Percentiles rank a stretch among this genome's conserved stretches.
Conservation (phyloP, 2,888 invertebrate genomes). For the Agrilus biguttatus region DNA sequence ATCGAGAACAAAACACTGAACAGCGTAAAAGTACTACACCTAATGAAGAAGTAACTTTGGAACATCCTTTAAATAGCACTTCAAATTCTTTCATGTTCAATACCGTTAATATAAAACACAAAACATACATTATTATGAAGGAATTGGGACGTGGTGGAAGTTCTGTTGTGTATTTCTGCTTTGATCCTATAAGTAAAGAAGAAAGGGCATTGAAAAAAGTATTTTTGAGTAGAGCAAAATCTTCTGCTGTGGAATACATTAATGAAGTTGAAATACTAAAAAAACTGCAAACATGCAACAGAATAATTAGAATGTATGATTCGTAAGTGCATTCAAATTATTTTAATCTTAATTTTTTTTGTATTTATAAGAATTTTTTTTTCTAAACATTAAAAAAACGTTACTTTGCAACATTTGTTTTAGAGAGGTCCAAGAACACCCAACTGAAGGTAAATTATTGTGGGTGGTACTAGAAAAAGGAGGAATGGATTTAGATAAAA, state of each 20-base stretch:
- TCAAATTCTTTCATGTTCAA: slow-evolving; percentile 18
- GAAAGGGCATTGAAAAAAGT: slow-evolving; percentile 74
- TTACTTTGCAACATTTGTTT: slow-evolving; percentile 14
- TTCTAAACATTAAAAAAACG: not conserved
- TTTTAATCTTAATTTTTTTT: not conserved
- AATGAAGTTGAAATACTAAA: slow-evolving; percentile 79
- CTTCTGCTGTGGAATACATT: slow-evolving; percentile 61
- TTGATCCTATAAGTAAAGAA: slow-evolving; percentile 40
- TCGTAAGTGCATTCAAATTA: slow-evolving; percentile 49
- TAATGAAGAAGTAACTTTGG: too few relatives aligned
- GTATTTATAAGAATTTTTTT: not conserved
- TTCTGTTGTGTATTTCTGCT: slow-evolving; percentile 67
- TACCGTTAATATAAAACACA: slow-evolving; percentile 51
- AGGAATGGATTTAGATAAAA: slow-evolving; percentile 72
- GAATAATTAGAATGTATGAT: slow-evolving; percentile 73
- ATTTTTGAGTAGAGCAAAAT: slow-evolving; percentile 56
- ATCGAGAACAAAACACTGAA: too few relatives aligned
- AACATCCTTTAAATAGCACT: too few relatives aligned
- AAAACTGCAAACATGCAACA: slow-evolving; percentile 65
- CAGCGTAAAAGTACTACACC: too few relatives aligned
- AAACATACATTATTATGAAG: slow-evolving; percentile 57
- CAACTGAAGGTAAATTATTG: slow-evolving; percentile 38
- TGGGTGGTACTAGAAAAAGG: slow-evolving; percentile 88
- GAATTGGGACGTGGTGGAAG: slow-evolving; percentile 81
- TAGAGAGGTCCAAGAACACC: slow-evolving; percentile 56